Evolutionary conservation across 23 tunicate genomes (phyloP), one percentile per base, ranked within the genome.

Genomic region (Trididemnum miniatum): DNA sequence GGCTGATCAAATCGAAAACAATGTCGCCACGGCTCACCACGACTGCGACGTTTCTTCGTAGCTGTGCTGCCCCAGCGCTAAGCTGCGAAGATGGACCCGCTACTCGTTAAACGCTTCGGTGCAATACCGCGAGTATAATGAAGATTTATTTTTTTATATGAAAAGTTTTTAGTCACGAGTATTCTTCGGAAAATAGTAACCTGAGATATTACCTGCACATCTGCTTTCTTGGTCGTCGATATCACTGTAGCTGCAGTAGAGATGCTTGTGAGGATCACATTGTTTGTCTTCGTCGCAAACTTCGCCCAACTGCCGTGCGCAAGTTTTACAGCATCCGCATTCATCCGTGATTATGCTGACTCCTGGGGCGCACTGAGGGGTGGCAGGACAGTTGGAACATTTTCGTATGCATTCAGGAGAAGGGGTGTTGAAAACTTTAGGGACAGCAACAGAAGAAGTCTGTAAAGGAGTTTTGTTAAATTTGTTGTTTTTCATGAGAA

Each of bases 281-380:
- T 65, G 37, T 34, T 38, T 79, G 57, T 77, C 66, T 27, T 72
- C 87, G 78, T 83, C 79, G 71, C 97, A 92, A 12, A 82, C 49
- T 54, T 92, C 91, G 35, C 81, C 88, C 28, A 92, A 72, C 40
- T 92, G 97, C 24, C 79, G 35, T 32, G 97, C 97, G 64, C 97
- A 91, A 7, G 72, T 76, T 51, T 86, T 91, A 84, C 97, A 91
- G 80, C 97, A 91, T 36, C 97, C 97, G 35, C 97, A 91, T 18
- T 84, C 81, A 75, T 85, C 97, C 72, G 80, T 33, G 0, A 91
- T 83, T 3, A 91, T 31, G 59, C 97, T 91, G 59, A 91, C 97
- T 9, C 97, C 97, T 64, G 83, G 71, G 20, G 84, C 82, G 44
- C 95, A 90, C 24, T 40, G 9, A 9, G 89, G 77, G 23, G 76